These are phyloP conservation scores for Eupithecia inturbata DNA, from an alignment of 2,888 invertebrate genomes.

Conservation along the genomic window DNA sequence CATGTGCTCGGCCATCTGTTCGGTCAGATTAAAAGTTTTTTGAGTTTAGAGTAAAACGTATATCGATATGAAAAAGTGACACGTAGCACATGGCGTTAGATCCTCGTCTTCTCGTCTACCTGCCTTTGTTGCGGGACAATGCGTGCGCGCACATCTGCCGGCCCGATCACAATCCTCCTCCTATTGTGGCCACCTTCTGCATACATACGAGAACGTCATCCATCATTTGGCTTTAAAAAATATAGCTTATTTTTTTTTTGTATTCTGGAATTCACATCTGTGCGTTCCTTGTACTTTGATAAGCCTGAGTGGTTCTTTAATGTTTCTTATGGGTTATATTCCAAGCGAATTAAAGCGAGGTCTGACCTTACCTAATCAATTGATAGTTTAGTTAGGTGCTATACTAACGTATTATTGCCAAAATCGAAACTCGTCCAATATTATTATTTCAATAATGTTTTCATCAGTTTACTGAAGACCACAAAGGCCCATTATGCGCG, in stretches of 20 bases:
- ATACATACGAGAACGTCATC: constrained; percentile 55
- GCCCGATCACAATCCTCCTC: constrained; percentile 54
- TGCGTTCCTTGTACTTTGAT: neutral
- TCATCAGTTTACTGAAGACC: constrained; percentile 20
- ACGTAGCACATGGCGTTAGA: constrained; percentile 78
- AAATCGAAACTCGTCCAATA: constrained; percentile 58
- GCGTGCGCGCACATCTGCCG: constrained; percentile 76
- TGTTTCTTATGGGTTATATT: constrained; percentile 22
- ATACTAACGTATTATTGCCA: constrained; percentile 62
- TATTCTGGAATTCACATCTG: constrained; percentile 12
- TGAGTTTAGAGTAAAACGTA: constrained; percentile 72
- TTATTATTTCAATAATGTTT: constrained; percentile 47
- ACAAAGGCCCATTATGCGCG: constrained; percentile 23
- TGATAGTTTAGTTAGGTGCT: constrained; percentile 41
- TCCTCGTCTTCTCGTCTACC: constrained; percentile 71
- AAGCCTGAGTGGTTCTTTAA: neutral
- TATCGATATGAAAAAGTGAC: constrained; percentile 78
- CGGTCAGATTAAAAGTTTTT: constrained; percentile 79
- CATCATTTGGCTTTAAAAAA: constrained; percentile 45
- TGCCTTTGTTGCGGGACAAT: constrained; percentile 81
- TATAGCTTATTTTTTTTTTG: neutral
- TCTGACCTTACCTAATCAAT: constrained; percentile 66
- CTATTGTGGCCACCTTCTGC: constrained; percentile 54
- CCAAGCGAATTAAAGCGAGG: constrained; percentile 63
- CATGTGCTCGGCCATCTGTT: constrained; percentile 80